Base-by-base conservation (phyloP, 2,113 vertebrate species). In the Hiodon alosoides region DNA sequence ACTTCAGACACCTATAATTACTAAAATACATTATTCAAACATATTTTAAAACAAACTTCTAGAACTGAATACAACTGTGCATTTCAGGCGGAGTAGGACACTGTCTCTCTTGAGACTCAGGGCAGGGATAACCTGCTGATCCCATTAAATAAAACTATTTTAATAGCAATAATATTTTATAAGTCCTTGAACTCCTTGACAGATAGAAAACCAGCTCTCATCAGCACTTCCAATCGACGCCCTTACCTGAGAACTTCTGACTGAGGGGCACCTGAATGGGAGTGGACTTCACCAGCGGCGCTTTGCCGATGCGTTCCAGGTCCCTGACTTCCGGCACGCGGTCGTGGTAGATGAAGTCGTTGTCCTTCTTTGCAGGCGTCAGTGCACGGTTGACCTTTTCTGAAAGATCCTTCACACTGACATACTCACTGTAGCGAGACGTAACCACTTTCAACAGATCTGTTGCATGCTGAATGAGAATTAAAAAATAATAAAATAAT, bases 331-430 rank as follows among this genome's bases (percentile, higher is more conserved):
- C 97, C 75, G 97, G 97, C 78, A 99, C 93, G 0, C 97, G 93
- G 79, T 99, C 97, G 4, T 99, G 96, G 84, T 99, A 99, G 84
- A 99, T 99, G 78, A 99, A 99, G 81, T 99, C 97, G 11, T 99
- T 99, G 87, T 99, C 97, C 77, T 99, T 99, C 82, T 94, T 98
- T 66, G 97, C 97, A 14, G 96, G 94, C 10, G 91, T 81, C 79
- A 98, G 94, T 0, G 95, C 92, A 58, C 97, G 93, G 85, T 76
- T 93, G 85, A 98, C 95, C 87, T 94, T 98, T 78, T 99, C 97
- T 60, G 88, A 92, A 79, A 98, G 89, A 75, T 98, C 95, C 84
- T 98, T 98, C 62, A 98, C 92, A 16, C 90, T 99, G 76, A 99
- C 89, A 51, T 98, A 98, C 79, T 99, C 97, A 71, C 98, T 96